Percentiles rank a stretch among this genome's conserved stretches.
phyloP scores from a whole-genome alignment of 2,888 invertebrate genomes.

The Lithophane leautieri region DNA sequence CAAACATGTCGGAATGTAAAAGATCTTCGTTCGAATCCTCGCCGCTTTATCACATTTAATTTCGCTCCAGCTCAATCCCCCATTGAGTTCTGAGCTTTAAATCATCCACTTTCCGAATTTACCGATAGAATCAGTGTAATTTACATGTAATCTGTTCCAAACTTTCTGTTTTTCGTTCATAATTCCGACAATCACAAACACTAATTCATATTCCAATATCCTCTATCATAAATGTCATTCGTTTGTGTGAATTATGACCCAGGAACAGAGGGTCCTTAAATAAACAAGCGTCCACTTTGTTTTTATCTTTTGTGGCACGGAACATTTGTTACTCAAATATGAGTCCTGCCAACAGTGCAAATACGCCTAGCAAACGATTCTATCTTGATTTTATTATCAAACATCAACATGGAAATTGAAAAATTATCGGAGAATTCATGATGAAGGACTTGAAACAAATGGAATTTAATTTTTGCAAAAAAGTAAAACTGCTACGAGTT shows the following conservation, averaged over 20 bases:
- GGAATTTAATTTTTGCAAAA: not conserved
- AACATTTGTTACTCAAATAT: slow-evolving; percentile 50
- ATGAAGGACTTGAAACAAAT: slow-evolving; percentile 6
- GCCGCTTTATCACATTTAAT: slow-evolving; percentile 55
- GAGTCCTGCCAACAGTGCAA: slow-evolving; percentile 30
- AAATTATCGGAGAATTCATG: slow-evolving; percentile 18
- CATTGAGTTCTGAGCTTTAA: slow-evolving; percentile 34
- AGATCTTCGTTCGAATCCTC: slow-evolving; percentile 48
- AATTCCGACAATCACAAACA: slow-evolving; percentile 36
- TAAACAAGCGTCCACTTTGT: slow-evolving; percentile 38
- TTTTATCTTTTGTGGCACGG: slow-evolving; percentile 32
- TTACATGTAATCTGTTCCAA: slow-evolving; percentile 48
- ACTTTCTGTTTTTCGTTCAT: slow-evolving; percentile 37
- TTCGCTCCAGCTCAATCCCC: slow-evolving; percentile 37
- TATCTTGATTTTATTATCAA: slow-evolving; percentile 22
- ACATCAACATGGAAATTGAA: slow-evolving; percentile 42
- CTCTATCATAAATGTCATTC: slow-evolving; percentile 26
- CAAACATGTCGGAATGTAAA: slow-evolving; percentile 60
- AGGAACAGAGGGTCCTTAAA: slow-evolving; percentile 27
- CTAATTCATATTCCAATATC: slow-evolving; percentile 51
- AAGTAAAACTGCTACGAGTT: slow-evolving; percentile 1
- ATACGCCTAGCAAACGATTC: slow-evolving; percentile 14
- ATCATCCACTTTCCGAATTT: slow-evolving; percentile 40
- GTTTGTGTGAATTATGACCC: slow-evolving; percentile 38
- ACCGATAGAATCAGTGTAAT: slow-evolving; percentile 48